Evolutionary conservation across 2,113 vertebrate species (phyloP).

Genomic region (Anthoscopus minutus): DNA sequence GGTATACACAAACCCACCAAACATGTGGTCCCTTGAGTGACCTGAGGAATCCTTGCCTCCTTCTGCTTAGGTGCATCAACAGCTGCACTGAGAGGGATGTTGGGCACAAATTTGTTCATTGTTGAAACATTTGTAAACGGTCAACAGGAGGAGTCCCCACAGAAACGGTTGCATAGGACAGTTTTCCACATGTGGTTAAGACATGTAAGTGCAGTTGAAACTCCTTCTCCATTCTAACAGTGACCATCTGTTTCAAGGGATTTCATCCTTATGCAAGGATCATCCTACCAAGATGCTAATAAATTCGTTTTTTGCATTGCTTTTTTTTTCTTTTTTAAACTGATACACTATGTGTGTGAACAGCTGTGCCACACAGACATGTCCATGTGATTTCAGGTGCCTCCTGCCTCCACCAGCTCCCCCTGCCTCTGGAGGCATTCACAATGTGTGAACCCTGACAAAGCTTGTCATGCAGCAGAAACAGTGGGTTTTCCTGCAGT

Average conservation of each 20-base stretch:
- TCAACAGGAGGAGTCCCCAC: accelerated
- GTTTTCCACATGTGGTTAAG: background rate
- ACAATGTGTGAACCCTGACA: too few species aligned
- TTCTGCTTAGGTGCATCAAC: too few species aligned
- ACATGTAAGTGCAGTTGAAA: background rate
- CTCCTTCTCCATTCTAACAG: background rate
- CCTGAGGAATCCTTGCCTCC: background rate
- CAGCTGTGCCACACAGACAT: accelerated
- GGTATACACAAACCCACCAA: background rate
- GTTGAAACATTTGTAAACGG: background rate
- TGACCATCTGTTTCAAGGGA: background rate
- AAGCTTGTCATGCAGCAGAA: background rate
- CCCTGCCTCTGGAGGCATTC: background rate
- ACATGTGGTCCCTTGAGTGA: too few species aligned
- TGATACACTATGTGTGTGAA: accelerated
- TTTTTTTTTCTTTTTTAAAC: background rate
- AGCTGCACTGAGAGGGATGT: background rate
- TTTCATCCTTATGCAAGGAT: background rate
- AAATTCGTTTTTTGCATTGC: accelerated
- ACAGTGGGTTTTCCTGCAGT: background rate
- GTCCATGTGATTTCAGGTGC: too few species aligned
- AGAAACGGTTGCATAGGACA: background rate
- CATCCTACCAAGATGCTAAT: background rate
- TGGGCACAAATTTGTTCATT: background rate
- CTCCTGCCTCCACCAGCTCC: background rate